phyloP scores from a whole-genome alignment of 2,113 vertebrate genomes.

The Motacilla tschutschensis region DNA sequence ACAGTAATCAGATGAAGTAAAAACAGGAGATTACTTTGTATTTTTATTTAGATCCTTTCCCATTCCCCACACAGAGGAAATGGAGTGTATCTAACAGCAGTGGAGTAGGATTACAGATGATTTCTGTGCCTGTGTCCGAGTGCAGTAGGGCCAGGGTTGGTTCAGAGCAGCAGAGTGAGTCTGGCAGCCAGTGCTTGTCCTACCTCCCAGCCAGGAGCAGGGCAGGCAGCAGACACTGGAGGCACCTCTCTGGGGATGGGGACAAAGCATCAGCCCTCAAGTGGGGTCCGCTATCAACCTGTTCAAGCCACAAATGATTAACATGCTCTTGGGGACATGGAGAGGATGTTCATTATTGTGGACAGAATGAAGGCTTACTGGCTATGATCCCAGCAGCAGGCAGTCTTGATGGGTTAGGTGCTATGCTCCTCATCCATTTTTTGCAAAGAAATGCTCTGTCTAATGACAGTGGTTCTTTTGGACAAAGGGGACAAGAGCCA shows the following conservation, averaged over 20 bases:
- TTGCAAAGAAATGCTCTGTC: not conserved
- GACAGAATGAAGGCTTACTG: not conserved
- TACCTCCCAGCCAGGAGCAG: not conserved
- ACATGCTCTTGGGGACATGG: rapidly evolving
- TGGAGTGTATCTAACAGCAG: not conserved
- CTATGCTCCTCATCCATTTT: not conserved
- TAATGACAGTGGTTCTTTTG: not conserved
- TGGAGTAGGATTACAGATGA: not conserved
- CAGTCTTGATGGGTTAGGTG: not conserved
- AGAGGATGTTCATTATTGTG: not conserved
- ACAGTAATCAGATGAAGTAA: not conserved
- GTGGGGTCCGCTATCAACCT: not conserved
- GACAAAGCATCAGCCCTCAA: not conserved
- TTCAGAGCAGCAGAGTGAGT: not conserved
- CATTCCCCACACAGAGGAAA: not conserved
- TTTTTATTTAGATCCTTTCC: not conserved
- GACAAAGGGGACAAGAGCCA: not conserved
- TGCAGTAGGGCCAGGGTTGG: rapidly evolving
- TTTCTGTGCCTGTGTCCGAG: not conserved
- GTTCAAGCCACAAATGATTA: not conserved
- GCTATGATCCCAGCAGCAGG: not conserved
- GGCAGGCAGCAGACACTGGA: not conserved
- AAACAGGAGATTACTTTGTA: not conserved
- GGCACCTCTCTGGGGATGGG: not conserved
- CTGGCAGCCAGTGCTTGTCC: not conserved